Conservation (phyloP, 2,797 vertebrate species). For the Sebastes minor region DNA sequence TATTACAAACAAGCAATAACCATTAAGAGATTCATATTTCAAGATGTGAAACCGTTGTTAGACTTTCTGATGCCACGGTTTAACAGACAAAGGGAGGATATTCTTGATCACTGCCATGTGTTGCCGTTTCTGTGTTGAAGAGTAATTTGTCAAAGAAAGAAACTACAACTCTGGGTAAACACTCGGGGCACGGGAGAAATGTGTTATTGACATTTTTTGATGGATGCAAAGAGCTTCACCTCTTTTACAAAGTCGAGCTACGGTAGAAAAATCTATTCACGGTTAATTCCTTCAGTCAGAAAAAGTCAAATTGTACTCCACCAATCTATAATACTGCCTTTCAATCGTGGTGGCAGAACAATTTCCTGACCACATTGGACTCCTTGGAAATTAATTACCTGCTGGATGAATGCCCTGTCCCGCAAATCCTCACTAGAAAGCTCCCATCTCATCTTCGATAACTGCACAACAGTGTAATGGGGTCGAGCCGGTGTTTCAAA, state of each 20-base stretch:
- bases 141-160: constrained; percentile 20
- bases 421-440: constrained; percentile 40
- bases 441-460: constrained; percentile 38
- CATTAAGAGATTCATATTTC: constrained; percentile 47
- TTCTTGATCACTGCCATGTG: constrained; percentile 9
- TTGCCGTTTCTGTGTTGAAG: background rate
- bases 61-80: background rate
- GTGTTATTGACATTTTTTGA: constrained; percentile 42
- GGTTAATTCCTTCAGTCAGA: constrained; percentile 2
- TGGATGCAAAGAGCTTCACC: constrained; percentile 22
- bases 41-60: constrained; percentile 24
- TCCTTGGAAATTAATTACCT: constrained; percentile 48
- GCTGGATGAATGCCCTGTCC: constrained; percentile 38
- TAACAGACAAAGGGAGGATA: background rate
- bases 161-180: background rate
- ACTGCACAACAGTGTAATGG: constrained; percentile 35
- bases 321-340: constrained; percentile 31
- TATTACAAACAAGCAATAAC: constrained; percentile 42
- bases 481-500: constrained; percentile 26
- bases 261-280: background rate
- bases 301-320: constrained; percentile 42
- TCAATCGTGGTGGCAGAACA: constrained; percentile 10
- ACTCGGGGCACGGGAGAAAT: constrained; percentile 2
- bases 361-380: constrained; percentile 36
- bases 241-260: background rate